Conservation (phyloP, 2,113 vertebrate genomes). For the Grantiella picta region DNA sequence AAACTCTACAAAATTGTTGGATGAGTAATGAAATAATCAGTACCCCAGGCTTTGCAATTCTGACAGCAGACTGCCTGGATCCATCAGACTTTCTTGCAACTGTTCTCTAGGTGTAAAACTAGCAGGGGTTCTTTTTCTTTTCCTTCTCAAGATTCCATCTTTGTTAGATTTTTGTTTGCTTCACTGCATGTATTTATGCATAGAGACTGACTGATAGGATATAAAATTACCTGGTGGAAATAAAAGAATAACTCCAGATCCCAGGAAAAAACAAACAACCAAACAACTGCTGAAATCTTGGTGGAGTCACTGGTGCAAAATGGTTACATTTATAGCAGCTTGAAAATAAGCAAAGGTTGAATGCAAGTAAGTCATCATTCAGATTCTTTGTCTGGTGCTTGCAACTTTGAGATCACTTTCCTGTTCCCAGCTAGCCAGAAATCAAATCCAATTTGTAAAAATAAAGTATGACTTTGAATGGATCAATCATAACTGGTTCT, state of each 20-base stretch:
- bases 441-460: slow-evolving; percentile 49
- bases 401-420: background rate
- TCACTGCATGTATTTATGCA: background rate
- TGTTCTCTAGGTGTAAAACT: background rate
- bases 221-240: background rate
- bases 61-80: background rate
- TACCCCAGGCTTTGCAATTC: background rate
- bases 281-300: background rate
- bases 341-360: slow-evolving; percentile 21
- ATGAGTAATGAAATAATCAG: background rate
- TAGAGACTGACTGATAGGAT: background rate
- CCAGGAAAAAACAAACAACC: too few species aligned
- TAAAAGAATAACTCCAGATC: background rate
- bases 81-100: background rate
- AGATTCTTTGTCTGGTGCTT: background rate
- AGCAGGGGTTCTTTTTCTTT: background rate
- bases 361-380: background rate
- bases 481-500: slow-evolving; percentile 9
- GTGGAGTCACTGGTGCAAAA: background rate
- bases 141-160: background rate
- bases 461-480: slow-evolving; percentile 30
- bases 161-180: background rate
- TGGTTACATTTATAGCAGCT: background rate
- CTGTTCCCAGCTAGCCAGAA: background rate
- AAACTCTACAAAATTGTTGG: background rate